Evolutionary conservation across 2,888 invertebrate species (phyloP).

Genomic region (Aleiodes alternator): DNA sequence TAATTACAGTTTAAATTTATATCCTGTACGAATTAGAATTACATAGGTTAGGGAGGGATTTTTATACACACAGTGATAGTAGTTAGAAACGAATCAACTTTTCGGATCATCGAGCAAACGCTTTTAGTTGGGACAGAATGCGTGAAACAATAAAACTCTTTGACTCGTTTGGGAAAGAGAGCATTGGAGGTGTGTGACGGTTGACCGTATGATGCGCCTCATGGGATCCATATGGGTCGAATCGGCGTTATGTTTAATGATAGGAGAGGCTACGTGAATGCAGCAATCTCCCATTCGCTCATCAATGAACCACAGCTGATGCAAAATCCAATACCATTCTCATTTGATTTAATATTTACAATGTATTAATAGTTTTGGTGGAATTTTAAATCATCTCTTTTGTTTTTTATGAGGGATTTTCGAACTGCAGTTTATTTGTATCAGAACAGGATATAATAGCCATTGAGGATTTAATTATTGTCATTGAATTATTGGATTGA

Average conservation of each 20-base stretch:
- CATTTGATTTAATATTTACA: constrained; percentile 8
- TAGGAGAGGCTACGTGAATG: not conserved
- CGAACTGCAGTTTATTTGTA: no score
- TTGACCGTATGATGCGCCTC: constrained; percentile 9
- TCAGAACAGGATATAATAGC: no score
- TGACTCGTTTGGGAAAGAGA: not conserved
- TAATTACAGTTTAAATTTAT: not conserved
- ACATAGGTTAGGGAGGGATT: not conserved
- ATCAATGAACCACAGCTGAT: constrained; percentile 15
- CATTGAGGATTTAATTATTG: no score
- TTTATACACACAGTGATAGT: not conserved
- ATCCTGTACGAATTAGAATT: constrained; percentile 16
- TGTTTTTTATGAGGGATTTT: no score
- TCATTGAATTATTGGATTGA: no score
- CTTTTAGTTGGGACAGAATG: constrained; percentile 13
- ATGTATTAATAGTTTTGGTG: not conserved
- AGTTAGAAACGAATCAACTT: constrained; percentile 3
- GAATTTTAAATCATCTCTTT: no score
- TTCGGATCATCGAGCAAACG: constrained; percentile 26
- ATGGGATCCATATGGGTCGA: constrained; percentile 9
- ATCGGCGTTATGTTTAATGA: constrained; percentile 10
- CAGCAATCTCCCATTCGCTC: not conserved
- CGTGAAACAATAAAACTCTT: constrained; percentile 22
- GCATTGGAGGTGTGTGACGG: not conserved
- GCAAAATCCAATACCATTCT: not conserved